A percentile compares a stretch with the other conserved stretches of the same genome.
phyloP scores from a whole-genome alignment of 2,113 vertebrate species.

The Fulmarus glacialis region DNA sequence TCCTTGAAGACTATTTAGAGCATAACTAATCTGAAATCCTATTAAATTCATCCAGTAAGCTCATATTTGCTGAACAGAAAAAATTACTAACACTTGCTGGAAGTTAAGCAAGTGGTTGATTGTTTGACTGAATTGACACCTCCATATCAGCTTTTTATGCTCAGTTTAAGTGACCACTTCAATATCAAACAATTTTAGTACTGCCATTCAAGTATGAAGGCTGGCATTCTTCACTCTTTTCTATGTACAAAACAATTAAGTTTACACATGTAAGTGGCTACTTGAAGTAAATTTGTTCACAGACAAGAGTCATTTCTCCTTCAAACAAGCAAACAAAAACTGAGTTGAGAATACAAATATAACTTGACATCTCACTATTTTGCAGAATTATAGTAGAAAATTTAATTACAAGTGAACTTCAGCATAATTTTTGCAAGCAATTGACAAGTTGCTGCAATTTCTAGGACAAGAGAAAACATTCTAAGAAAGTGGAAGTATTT shows the following conservation, averaged over 20 bases:
- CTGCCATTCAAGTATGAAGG: background rate
- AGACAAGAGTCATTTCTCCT: background rate
- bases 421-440: background rate
- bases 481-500: background rate
- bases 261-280: conserved; percentile 14
- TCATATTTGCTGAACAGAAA: background rate
- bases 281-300: background rate
- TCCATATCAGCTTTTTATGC: conserved; percentile 36
- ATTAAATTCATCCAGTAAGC: background rate
- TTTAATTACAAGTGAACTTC: background rate
- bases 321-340: background rate
- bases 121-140: background rate
- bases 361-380: background rate
- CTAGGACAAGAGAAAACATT: background rate
- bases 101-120: background rate
- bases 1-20: background rate
- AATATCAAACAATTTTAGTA: conserved; percentile 60
- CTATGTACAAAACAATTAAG: conserved; percentile 21
- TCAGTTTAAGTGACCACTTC: conserved; percentile 50
- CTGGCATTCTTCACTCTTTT: conserved; percentile 24
- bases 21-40: background rate
- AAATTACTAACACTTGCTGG: background rate
- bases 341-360: background rate
- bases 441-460: background rate
- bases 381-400: background rate